Evolutionary conservation across 2,113 vertebrate genomes (phyloP).

Genomic region (Illadopsis cleaveri): DNA sequence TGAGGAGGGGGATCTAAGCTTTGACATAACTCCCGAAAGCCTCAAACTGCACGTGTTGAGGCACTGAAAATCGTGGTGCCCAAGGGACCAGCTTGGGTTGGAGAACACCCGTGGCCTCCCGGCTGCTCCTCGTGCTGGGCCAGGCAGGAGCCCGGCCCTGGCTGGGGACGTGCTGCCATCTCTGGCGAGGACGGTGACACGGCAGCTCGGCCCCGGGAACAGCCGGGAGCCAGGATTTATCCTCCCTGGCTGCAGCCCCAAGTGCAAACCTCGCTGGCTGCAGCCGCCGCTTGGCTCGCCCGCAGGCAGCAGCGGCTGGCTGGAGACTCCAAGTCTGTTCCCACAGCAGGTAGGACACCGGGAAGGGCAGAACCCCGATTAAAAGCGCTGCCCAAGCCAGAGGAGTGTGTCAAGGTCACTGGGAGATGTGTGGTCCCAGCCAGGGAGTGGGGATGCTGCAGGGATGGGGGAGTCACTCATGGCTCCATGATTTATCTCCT

Average conservation of each 20-base stretch:
- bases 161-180: slow-evolving; percentile 40
- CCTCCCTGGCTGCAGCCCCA: background rate
- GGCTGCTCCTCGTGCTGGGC: fast-evolving
- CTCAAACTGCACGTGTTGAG: fast-evolving
- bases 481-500: background rate
- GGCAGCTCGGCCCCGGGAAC: background rate
- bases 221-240: background rate
- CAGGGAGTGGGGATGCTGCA: fast-evolving
- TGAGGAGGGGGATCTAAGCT: background rate
- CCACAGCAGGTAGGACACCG: background rate
- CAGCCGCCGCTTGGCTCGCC: background rate
- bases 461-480: fast-evolving
- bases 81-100: background rate
- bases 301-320: background rate
- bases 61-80: fast-evolving
- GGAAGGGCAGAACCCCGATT: background rate
- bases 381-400: background rate
- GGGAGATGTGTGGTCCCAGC: fast-evolving
- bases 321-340: background rate
- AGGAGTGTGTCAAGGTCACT: fast-evolving
- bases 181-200: background rate
- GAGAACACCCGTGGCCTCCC: background rate
- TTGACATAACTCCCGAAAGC: background rate
- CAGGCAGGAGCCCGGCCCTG: background rate
- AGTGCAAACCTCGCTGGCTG: fast-evolving